Base-by-base conservation (phyloP, 2,113 vertebrate genomes). In the Ginglymostoma cirratum region DNA sequence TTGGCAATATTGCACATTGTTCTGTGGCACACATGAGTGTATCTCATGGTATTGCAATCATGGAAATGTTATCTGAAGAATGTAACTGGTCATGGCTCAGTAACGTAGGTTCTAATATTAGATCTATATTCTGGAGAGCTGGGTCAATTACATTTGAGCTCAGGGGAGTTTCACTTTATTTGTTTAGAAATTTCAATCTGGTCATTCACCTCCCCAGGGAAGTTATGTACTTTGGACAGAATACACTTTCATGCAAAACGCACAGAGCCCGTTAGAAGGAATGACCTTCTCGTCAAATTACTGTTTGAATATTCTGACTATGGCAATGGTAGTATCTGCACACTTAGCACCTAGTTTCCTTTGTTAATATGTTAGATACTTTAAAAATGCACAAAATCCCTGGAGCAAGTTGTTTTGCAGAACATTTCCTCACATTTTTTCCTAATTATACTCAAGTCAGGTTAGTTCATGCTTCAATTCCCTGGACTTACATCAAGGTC, bases 81-180 rank as follows among this genome's bases (percentile, higher is more conserved):
- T 95, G 42, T 76, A 95, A 76, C 52, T 72, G 61, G 66, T 80
- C 67, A 95, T 27, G 5, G 42, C 42, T 95, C 69, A 78, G 45
- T 61, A 83, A 95, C 30, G 45, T 38, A 61, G 70, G 15, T 52
- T 92, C 87, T 92, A 92, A 92, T 92, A 34, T 92, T 65, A 92
- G 87, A 92, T 65, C 30, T n/a, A 27, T 17, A 65, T 17, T 27
- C 55, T 65, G 15, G 15, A 65, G 87, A 34, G 17, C 65, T 65
- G 5, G 55, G 5, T 92, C 52, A 61, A 65, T 92, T 92, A 61
- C 0, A 24, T 89, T 89, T 89, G 24, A 89, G 24, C 24, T 89
- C 86, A 61, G 52, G 52, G 52, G 27, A 34, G n/a, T 90, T 65
- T 90, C 87, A 65, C 24, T 90, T n/a, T n/a, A 90, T 65, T 90